phyloP scores from a whole-genome alignment of 2,113 vertebrate genomes.

The Bolborhynchus lineola region DNA sequence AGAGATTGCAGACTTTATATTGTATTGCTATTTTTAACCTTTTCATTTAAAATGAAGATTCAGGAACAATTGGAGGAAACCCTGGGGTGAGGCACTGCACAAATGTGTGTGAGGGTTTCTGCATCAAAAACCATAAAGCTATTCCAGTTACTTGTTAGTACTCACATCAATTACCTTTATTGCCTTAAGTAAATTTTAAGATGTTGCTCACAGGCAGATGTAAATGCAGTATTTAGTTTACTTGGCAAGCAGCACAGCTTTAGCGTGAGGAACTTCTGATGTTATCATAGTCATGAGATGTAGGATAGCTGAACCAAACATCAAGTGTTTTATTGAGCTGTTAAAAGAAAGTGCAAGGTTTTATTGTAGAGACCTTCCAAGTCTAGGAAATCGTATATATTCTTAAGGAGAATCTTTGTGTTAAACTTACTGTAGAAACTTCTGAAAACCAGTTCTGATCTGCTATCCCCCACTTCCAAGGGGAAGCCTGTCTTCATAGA shows the following conservation, averaged over 20 bases:
- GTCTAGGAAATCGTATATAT: not conserved
- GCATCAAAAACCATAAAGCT: not conserved
- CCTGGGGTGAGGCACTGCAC: slow-evolving; percentile 19
- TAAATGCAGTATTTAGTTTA: not conserved
- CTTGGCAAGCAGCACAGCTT: not conserved
- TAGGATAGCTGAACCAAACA: not conserved
- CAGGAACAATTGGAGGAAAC: slow-evolving; percentile 31
- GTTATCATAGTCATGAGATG: not conserved
- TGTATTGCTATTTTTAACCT: slow-evolving; percentile 12
- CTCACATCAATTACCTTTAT: not conserved
- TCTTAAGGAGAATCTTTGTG: not conserved
- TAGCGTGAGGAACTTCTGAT: not conserved
- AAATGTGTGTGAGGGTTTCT: not conserved
- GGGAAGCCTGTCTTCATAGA: not conserved
- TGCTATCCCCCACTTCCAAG: not conserved
- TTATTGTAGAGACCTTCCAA: not conserved
- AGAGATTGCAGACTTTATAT: not conserved
- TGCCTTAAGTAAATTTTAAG: not conserved
- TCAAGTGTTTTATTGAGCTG: not conserved
- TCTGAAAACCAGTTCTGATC: not conserved
- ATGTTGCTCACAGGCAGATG: not conserved
- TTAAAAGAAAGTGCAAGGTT: not conserved
- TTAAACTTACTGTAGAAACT: not conserved
- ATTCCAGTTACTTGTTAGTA: not conserved
- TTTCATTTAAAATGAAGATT: slow-evolving; percentile 30